A percentile compares a stretch with the other conserved stretches of the same genome.
Evolutionary conservation across 2,113 vertebrate genomes (phyloP).

Genomic region (Microcebus jonahi): DNA sequence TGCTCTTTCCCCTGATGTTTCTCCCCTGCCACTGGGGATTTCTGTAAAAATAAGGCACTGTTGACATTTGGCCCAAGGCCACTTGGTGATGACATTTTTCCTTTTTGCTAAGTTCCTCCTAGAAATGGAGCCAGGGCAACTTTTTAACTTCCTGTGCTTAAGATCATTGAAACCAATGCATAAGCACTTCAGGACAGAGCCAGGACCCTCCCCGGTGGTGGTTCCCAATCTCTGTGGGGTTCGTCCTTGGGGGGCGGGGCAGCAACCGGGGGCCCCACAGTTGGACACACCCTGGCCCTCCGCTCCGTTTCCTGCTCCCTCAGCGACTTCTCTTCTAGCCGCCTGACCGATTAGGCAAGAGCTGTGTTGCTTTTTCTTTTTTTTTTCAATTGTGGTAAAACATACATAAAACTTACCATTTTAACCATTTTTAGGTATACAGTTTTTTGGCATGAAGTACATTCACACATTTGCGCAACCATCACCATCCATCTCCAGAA

Average conservation of each 20-base stretch:
- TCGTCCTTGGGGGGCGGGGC: background rate
- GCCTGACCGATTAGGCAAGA: background rate
- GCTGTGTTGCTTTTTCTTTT: background rate
- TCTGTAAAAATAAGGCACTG: background rate
- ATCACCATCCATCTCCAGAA: background rate
- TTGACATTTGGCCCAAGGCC: background rate
- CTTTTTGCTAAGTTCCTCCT: background rate
- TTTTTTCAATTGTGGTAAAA: background rate
- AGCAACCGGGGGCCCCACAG: too few relatives aligned
- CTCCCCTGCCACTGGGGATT: background rate
- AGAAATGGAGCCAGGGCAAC: background rate
- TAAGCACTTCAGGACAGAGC: background rate
- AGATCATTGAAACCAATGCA: background rate
- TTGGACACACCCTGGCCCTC: fast-evolving
- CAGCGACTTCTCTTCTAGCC: background rate
- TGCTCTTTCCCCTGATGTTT: background rate
- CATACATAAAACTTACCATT: background rate
- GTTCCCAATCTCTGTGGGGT: background rate
- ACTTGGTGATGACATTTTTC: background rate
- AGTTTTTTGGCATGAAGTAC: background rate
- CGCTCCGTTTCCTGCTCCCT: fast-evolving
- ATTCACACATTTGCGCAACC: background rate
- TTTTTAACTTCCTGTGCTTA: background rate
- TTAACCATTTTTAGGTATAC: background rate
- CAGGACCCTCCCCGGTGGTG: fast-evolving